Evolutionary conservation across 1,140 invertebrate species (phyloP), one percentile per base, ranked within the genome.

Genomic region (Globodera rostochiensis): DNA sequence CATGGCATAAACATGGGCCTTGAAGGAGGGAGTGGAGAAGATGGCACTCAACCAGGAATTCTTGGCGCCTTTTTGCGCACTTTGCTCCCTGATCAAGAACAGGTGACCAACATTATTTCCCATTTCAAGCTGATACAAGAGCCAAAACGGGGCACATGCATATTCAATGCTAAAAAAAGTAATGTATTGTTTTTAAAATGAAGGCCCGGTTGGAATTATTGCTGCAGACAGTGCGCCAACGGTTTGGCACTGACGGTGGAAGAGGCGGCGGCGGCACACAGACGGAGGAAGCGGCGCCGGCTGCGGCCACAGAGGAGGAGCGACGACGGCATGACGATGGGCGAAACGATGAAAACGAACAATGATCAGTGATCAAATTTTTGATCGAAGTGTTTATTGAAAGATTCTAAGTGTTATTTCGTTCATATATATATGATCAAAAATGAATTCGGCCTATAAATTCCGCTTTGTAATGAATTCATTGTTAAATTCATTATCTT

Each of bases 31-130:
- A 11, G 25, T 21, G 49, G 71, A 9, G 64, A 11, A 8, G 21
- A 79, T 57, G 21, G 7, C 6, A 0, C 69, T 3, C 45, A 36
- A 9, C 11, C 21, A 36, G 49, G 64, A 45, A 15, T 70, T 46
- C 9, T 76, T 46, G 74, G 67, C 69, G 46, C 69, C 11, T 82
- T 82, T n/a, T 13, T 84, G 45, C 80, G 80, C 19, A 83, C 53
- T 70, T 60, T 82, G 64, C 19, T 82, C 79, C 80, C 80, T 9
- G 67, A 83, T 15, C 80, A 82, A 57, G 57, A 83, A 45, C 80
- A 82, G 83, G 80, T 84, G 53, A 13, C 6, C 60, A 45, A 49
- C n/a, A 46, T 60, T 76, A n/a, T 6, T 64, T 6, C 7, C 36
- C 2, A 36, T 36, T 36, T 36, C 2, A 36, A 36, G 36, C 2